Conservation (phyloP, 2,113 vertebrate genomes). For the Dipodomys ordii region DNA sequence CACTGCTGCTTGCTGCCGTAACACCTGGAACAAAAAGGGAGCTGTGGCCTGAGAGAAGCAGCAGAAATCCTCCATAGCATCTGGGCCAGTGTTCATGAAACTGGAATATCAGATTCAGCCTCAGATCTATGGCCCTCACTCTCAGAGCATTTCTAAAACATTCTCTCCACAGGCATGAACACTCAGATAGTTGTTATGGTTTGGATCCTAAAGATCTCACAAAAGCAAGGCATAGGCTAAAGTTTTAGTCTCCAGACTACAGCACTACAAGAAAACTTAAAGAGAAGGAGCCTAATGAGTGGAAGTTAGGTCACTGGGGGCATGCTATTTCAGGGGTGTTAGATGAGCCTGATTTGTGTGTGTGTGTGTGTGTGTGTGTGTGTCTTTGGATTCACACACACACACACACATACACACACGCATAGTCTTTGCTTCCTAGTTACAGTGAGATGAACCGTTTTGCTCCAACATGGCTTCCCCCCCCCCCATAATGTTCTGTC, state of each 20-base stretch:
- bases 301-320: neutral
- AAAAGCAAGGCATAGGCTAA: neutral
- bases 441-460: neutral
- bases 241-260: neutral
- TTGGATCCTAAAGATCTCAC: neutral
- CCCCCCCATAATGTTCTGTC: neutral
- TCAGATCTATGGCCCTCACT: neutral
- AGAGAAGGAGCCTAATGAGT: neutral
- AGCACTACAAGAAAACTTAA: neutral
- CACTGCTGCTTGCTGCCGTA: conserved; percentile 38
- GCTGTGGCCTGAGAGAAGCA: neutral
- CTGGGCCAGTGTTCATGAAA: neutral
- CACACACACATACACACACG: too few species aligned
- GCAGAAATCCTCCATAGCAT: neutral
- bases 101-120: neutral
- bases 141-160: neutral
- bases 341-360: too few species aligned
- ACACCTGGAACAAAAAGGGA: conserved; percentile 26
- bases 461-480: neutral
- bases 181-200: neutral
- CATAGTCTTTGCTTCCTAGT: neutral
- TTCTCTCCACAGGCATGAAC: neutral
- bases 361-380: too few species aligned
- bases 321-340: too few species aligned
- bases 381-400: too few species aligned